Conservation (phyloP, 2,797 vertebrate genomes). For the Pelochelys cantorii region DNA sequence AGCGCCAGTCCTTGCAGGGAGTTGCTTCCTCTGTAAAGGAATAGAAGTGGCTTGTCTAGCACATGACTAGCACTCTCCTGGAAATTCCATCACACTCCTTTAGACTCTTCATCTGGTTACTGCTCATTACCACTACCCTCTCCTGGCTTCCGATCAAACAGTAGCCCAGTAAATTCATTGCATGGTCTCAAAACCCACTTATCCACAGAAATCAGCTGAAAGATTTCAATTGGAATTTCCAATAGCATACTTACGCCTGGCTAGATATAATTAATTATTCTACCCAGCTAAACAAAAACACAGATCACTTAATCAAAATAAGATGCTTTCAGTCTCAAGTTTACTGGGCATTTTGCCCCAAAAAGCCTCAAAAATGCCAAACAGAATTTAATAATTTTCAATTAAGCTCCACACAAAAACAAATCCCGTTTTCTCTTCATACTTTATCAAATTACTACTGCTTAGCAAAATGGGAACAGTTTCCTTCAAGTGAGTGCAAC, state of each 20-base stretch:
- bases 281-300: not conserved
- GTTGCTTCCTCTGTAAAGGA: conserved; percentile 5
- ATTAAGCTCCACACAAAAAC: not conserved
- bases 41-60: not conserved
- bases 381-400: not conserved
- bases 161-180: not conserved
- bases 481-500: rapidly evolving
- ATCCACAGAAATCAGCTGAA: not conserved
- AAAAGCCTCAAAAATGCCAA: not conserved
- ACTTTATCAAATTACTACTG: not conserved
- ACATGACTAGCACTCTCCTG: conserved; percentile 58
- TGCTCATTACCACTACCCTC: conserved; percentile 40
- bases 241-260: not conserved
- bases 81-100: not conserved
- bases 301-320: not conserved
- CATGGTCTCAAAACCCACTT: not conserved
- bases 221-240: not conserved
- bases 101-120: not conserved
- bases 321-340: not conserved
- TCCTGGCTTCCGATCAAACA: not conserved
- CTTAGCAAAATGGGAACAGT: not conserved
- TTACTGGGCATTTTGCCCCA: not conserved
- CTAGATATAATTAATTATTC: not conserved
- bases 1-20: rapidly evolving
- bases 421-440: not conserved